These are phyloP conservation scores for Drosophila barbarae DNA, from an alignment of 2,888 invertebrate species.

Conservation along the genomic window DNA sequence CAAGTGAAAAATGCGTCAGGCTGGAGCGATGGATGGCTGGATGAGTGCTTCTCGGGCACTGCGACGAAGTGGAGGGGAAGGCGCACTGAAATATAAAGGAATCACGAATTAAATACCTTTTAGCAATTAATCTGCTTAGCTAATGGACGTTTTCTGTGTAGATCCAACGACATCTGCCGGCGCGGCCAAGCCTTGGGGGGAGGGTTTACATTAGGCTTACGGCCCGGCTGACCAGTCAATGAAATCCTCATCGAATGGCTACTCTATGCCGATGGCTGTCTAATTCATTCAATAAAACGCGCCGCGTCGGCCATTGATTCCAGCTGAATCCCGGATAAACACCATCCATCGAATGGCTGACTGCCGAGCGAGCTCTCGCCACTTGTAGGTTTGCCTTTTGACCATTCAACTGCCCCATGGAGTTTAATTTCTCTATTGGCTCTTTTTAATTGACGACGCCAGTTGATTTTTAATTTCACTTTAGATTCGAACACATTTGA, in stretches of 20 bases:
- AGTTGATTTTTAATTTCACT: conserved; percentile 56
- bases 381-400: conserved; percentile 65
- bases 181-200: conserved; percentile 7
- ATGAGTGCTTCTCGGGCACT: conserved; percentile 18
- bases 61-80: conserved; percentile 12
- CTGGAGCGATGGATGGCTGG: conserved; percentile 21
- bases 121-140: conserved; percentile 78
- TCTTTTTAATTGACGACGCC: conserved; percentile 48
- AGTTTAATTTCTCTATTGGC: conserved; percentile 64
- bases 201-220: conserved; percentile 34
- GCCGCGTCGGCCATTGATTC: conserved; percentile 51
- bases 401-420: conserved; percentile 13
- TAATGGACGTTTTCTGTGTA: conserved; percentile 75
- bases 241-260: conserved; percentile 42
- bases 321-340: conserved; percentile 19
- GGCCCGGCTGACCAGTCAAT: conserved; percentile 29
- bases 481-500: conserved; percentile 23
- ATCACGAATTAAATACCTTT: conserved; percentile 77
- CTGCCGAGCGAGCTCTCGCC: conserved; percentile 15
- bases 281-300: conserved; percentile 71
- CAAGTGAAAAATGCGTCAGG: conserved; percentile 54
- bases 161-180: conserved; percentile 39
- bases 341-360: conserved; percentile 1
- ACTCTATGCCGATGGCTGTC: conserved; percentile 47
- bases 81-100: conserved; percentile 64